Evolutionary conservation across 2,113 vertebrate genomes (phyloP).

Genomic region (Spermophilus dauricus): DNA sequence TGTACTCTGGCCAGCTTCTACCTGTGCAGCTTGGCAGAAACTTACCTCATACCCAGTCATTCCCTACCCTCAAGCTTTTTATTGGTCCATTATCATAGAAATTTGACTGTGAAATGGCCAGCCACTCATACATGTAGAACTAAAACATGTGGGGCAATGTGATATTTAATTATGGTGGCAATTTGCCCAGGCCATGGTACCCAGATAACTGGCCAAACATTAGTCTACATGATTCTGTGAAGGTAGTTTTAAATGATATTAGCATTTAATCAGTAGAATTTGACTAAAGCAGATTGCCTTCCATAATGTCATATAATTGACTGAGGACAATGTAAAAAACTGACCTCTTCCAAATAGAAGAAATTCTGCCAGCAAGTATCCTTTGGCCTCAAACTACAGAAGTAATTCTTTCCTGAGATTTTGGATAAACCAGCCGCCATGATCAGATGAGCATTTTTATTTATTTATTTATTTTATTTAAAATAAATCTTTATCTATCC

Average conservation of each 20-base stretch:
- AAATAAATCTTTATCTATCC: neutral
- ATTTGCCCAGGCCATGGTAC: neutral
- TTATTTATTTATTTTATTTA: neutral
- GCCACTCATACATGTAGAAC: neutral
- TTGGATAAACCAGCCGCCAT: neutral
- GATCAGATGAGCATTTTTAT: neutral
- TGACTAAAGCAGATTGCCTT: neutral
- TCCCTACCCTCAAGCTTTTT: neutral
- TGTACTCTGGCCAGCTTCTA: neutral
- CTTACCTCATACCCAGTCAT: neutral
- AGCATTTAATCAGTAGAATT: neutral
- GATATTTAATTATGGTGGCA: neutral
- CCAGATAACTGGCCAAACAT: neutral
- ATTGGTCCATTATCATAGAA: neutral
- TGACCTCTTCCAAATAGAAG: neutral
- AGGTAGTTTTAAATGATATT: neutral
- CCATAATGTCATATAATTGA: neutral
- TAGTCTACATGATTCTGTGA: neutral
- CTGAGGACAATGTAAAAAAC: neutral
- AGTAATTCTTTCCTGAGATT: neutral
- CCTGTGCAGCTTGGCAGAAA: neutral
- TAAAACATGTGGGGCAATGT: neutral
- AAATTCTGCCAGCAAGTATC: neutral
- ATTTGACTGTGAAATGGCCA: neutral
- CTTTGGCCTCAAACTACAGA: neutral